Evolutionary conservation across 2,797 vertebrate genomes (phyloP), one percentile per base, ranked within the genome.

Genomic region (Oceanodroma leucorhoa): DNA sequence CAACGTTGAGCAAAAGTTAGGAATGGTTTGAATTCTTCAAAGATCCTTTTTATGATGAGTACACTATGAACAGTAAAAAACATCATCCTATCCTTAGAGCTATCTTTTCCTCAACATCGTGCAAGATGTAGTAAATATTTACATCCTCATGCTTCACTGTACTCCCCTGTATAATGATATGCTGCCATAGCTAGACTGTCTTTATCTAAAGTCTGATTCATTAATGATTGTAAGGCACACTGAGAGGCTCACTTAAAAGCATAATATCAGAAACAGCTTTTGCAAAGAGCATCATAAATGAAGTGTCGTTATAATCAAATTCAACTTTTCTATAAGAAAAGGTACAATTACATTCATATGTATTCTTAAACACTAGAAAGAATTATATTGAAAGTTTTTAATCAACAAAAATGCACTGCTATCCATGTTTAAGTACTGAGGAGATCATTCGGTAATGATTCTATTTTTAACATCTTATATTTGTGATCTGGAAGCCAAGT

Each of bases 151-250:
- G 54, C 76, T 94, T 95, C 89, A 86, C 65, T 90, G 84, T 87
- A 78, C 65, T 91, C 70, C 76, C 36, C 70, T 94, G 85, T 92
- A 72, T 95, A 95, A 97, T 93, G 83, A 97, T 95, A 94, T 62
- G 94, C 87, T 96, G 94, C 95, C 96, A 95, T 95, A 88, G 66
- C 73, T 94, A 91, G 72, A 91, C 83, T 88, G 87, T 87, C 92
- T 94, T 93, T 93, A 89, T 85, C 78, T 95, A 72, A 91, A 80
- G 58, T 80, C 93, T 96, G 90, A 94, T 93, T 96, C 91, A 95
- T 91, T 95, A 92, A 86, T 58, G 87, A 94, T 69, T 86, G 78
- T 65, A 82, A 97, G 80, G 80, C 85, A 77, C 83, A 64, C 80
- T 16, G 62, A 95, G 83, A 87, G 24, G 58, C 65, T 95, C 87